Evolutionary conservation across 2,797 vertebrate genomes (phyloP).

Genomic region (Gambusia yucatana): DNA sequence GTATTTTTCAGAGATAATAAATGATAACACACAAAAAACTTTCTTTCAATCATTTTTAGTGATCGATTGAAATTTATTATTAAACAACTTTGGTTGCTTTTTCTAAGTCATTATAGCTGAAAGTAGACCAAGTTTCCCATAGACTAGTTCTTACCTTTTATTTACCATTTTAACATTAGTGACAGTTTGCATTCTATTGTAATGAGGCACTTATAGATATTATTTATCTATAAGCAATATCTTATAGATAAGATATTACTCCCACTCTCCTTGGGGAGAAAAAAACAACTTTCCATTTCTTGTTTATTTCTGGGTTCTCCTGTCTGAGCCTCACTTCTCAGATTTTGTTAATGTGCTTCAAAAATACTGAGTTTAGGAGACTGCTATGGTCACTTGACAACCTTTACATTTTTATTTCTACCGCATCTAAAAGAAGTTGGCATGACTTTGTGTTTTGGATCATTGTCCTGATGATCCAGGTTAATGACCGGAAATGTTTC

Average conservation of each 20-base stretch:
- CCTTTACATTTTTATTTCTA: background rate
- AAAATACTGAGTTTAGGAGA: background rate
- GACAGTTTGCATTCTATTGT: background rate
- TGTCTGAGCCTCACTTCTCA: background rate
- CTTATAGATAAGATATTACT: background rate
- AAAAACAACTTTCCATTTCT: background rate
- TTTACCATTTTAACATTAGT: background rate
- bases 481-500: too few species aligned
- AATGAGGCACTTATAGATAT: background rate
- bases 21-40: background rate
- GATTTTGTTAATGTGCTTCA: background rate
- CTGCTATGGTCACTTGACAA: background rate
- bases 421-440: too few species aligned
- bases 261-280: background rate
- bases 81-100: background rate
- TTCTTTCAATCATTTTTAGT: background rate
- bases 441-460: too few species aligned
- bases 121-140: background rate
- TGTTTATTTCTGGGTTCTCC: background rate
- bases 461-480: too few species aligned
- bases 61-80: background rate
- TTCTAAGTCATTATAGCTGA: background rate
- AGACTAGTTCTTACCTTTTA: background rate
- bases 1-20: background rate
- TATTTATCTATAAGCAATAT: background rate